phyloP scores from a whole-genome alignment of 2,797 vertebrate species.

The Parauchenoglanis ngamensis region DNA sequence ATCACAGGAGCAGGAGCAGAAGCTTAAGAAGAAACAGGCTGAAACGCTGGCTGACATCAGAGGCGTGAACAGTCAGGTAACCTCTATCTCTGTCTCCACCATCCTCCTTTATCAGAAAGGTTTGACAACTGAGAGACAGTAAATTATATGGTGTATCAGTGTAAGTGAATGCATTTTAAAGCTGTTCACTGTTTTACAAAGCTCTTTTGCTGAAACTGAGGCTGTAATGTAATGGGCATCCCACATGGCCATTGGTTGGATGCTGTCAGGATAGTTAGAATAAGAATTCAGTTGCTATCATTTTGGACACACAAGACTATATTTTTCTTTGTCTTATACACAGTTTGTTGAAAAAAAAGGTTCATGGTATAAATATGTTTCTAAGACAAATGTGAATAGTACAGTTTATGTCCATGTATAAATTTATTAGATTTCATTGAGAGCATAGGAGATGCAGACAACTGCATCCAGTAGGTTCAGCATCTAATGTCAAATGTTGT shows the following conservation, averaged over 20 bases:
- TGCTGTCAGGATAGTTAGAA: not conserved
- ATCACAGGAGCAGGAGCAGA: constrained; percentile 72
- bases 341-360: not conserved
- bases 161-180: not conserved
- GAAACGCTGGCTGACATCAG: constrained; percentile 84
- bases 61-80: constrained; percentile 60
- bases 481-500: not conserved
- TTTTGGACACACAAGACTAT: not conserved
- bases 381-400: not conserved
- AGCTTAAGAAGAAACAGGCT: constrained; percentile 86
- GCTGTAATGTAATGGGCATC: not conserved
- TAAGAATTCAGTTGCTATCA: not conserved
- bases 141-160: not conserved
- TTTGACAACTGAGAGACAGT: not conserved
- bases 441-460: not conserved
- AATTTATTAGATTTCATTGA: too few species aligned
- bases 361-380: not conserved
- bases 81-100: not conserved
- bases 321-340: not conserved
- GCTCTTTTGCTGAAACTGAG: not conserved
- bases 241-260: not conserved
- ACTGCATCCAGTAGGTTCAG: too few species aligned
- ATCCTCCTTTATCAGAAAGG: not conserved
- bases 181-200: not conserved
- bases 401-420: not conserved